Evolutionary conservation across 2,888 invertebrate species (phyloP).

Genomic region (Noctua pronuba): DNA sequence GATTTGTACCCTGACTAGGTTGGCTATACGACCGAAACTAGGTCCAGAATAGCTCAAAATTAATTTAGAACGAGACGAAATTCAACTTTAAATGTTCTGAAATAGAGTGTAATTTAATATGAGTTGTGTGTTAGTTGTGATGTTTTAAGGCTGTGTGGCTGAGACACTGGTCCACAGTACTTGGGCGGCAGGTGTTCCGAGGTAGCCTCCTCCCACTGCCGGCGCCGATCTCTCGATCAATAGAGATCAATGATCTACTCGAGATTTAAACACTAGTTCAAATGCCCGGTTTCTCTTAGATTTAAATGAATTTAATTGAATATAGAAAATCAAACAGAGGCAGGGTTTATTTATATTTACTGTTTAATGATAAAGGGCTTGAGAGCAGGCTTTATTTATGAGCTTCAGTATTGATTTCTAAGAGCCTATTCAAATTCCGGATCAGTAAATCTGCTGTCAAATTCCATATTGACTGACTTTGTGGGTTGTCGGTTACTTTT

Average conservation of each 20-base stretch:
- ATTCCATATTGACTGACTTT: constrained; percentile 6
- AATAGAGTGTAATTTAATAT: constrained; percentile 74
- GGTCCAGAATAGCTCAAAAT: constrained; percentile 56
- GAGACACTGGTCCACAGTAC: constrained; percentile 85
- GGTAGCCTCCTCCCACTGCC: constrained; percentile 88
- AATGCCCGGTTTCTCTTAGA: constrained; percentile 58
- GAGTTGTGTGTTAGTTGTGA: constrained; percentile 60
- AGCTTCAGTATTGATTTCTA: constrained; percentile 26
- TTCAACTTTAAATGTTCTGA: constrained; percentile 68
- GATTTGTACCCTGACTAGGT: constrained; percentile 88
- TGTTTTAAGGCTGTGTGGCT: constrained; percentile 65
- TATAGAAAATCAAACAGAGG: constrained; percentile 39
- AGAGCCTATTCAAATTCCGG: constrained; percentile 39
- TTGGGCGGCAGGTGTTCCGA: constrained; percentile 90
- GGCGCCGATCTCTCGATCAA: constrained; percentile 83
- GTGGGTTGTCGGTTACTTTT: constrained; percentile 7
- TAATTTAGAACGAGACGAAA: constrained; percentile 45
- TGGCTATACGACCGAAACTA: constrained; percentile 70
- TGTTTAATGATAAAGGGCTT: constrained; percentile 21
- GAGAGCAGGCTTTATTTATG: constrained; percentile 40
- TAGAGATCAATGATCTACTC: constrained; percentile 88
- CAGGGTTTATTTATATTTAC: constrained; percentile 41
- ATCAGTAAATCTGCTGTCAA: constrained; percentile 42
- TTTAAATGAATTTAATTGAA: constrained; percentile 53
- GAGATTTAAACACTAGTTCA: constrained; percentile 86